Conservation (phyloP, 2,797 vertebrate genomes). For the Ctenochaetus hawaiiensis region DNA sequence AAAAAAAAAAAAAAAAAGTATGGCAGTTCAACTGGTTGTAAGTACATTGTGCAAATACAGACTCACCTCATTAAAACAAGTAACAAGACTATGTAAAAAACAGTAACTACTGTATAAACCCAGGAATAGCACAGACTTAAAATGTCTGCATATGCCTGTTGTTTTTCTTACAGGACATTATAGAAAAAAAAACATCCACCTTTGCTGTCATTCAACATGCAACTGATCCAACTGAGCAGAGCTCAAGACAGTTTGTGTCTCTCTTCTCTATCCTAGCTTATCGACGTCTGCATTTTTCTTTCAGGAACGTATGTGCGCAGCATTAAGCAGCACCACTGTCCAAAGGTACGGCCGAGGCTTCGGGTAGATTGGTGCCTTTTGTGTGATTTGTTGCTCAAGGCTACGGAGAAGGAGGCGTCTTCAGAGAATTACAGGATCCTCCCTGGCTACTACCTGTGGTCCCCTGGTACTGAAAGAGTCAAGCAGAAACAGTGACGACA, state of each 20-base stretch:
- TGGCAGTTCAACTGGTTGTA: constrained; percentile 78
- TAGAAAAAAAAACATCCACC: constrained; percentile 81
- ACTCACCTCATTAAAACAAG: constrained; percentile 78
- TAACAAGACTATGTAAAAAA: constrained; percentile 82
- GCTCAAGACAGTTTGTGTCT: constrained; percentile 54
- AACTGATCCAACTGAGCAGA: constrained; percentile 81
- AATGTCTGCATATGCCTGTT: constrained; percentile 67
- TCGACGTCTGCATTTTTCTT: constrained; percentile 42
- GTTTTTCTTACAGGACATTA: constrained; percentile 72
- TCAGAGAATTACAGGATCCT: constrained; percentile 87
- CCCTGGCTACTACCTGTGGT: constrained; percentile 83
- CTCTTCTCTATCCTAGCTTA: constrained; percentile 39
- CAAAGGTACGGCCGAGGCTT: constrained; percentile 31
- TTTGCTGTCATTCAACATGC: constrained; percentile 89
- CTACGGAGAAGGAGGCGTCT: constrained; percentile 86
- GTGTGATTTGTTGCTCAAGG: constrained; percentile 49
- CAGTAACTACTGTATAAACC: constrained; percentile 73
- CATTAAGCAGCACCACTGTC: constrained; percentile 40
- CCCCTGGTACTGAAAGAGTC: constrained; percentile 78
- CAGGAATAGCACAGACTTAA: constrained; percentile 70
- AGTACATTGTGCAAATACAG: constrained; percentile 79
- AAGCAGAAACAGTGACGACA: constrained; percentile 11
- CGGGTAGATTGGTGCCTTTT: constrained; percentile 38
- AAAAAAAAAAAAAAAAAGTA: constrained; percentile 37
- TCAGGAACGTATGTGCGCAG: constrained; percentile 29